Conservation (phyloP, 2,797 vertebrate genomes). For the Carduelis carduelis region DNA sequence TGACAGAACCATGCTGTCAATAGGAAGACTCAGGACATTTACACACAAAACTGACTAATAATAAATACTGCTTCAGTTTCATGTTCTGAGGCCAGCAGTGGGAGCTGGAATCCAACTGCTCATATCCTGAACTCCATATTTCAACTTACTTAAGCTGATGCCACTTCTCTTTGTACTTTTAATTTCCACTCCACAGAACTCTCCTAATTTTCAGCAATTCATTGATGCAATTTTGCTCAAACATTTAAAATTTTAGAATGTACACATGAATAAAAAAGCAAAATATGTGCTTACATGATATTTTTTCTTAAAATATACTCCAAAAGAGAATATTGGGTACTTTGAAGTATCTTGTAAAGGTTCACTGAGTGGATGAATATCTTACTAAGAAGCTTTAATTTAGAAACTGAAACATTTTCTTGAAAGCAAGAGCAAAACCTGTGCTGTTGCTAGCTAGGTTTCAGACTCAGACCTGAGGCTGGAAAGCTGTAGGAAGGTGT, state of each 20-base stretch:
- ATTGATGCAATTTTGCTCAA: not conserved
- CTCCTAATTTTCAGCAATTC: not conserved
- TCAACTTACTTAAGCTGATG: not conserved
- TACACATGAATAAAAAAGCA: not conserved
- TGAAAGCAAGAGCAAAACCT: not conserved
- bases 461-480: not conserved
- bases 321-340: not conserved
- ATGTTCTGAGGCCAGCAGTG: not conserved
- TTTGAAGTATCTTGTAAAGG: not conserved
- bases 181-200: not conserved
- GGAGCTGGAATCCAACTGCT: not conserved
- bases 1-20: not conserved
- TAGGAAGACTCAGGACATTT: conserved; percentile 6
- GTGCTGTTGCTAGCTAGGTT: not conserved
- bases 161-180: not conserved
- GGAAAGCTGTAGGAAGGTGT: not conserved
- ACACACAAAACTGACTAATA: not conserved
- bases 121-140: not conserved
- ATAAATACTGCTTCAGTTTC: not conserved
- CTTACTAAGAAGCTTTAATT: not conserved
- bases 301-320: not conserved
- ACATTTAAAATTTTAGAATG: not conserved
- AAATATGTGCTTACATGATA: rapidly evolving
- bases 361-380: not conserved
- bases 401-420: not conserved